phyloP scores from a whole-genome alignment of 53 echinoderm and acorn worm genomes.

The Glandiceps talaboti region DNA sequence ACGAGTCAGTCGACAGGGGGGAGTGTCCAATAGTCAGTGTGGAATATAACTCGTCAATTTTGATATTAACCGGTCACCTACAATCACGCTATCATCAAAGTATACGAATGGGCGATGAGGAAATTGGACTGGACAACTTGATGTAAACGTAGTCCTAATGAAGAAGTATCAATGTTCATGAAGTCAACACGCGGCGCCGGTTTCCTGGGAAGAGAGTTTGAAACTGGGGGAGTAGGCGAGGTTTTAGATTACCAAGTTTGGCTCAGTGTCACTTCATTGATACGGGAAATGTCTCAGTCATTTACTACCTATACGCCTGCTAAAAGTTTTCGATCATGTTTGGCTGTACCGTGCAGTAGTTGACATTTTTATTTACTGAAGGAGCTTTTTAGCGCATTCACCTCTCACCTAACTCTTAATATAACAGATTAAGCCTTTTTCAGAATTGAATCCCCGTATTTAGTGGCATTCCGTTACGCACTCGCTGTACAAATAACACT shows the following conservation, averaged over 20 bases:
- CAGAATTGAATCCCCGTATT: background rate
- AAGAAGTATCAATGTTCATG: background rate
- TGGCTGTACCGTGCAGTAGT: no score
- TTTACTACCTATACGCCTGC: no score
- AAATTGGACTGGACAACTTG: background rate
- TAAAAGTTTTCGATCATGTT: no score
- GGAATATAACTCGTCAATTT: no score
- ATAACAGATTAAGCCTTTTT: background rate
- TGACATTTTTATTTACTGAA: background rate
- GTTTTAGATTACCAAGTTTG: background rate
- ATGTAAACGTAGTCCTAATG: background rate
- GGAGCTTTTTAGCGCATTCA: background rate
- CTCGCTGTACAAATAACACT: no score
- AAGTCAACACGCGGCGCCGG: background rate
- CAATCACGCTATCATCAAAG: background rate
- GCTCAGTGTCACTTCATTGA: background rate
- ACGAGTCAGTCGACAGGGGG: no score
- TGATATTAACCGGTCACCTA: no score
- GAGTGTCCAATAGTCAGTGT: no score
- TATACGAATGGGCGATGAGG: background rate
- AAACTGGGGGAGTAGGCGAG: background rate
- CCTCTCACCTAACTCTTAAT: background rate
- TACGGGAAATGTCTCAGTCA: no score
- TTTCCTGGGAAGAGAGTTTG: background rate
- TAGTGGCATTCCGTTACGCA: background rate